Evolutionary conservation across 2,797 vertebrate genomes (phyloP).

Genomic region (Euphonia xanthogaster): DNA sequence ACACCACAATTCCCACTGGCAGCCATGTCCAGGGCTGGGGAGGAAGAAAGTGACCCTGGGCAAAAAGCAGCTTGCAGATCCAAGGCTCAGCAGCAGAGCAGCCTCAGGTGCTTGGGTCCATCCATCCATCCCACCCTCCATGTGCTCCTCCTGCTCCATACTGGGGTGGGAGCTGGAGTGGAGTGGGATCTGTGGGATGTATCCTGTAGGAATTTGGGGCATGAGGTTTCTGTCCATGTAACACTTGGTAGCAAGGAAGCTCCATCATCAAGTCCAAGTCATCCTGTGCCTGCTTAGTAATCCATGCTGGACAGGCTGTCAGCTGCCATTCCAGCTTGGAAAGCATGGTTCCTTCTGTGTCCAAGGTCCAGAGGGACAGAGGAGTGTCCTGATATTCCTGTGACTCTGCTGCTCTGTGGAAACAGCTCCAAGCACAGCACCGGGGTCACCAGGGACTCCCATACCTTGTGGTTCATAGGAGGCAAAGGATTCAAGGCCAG

Average conservation of each 20-base stretch:
- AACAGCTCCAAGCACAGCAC: background rate
- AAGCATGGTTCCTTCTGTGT: fast-evolving
- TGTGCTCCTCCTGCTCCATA: fast-evolving
- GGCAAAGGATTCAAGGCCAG: background rate
- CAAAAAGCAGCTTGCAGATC: background rate
- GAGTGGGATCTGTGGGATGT: background rate
- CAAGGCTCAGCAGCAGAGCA: background rate
- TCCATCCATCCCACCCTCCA: fast-evolving
- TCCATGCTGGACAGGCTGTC: fast-evolving
- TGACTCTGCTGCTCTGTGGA: background rate
- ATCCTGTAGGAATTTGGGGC: background rate
- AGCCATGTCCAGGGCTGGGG: background rate
- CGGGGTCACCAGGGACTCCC: background rate
- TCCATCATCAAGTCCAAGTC: fast-evolving
- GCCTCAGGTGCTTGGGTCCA: background rate
- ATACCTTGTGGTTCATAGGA: background rate
- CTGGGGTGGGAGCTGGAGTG: background rate
- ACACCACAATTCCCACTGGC: background rate
- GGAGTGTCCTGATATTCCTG: background rate
- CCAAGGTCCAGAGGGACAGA: background rate
- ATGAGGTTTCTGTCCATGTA: background rate
- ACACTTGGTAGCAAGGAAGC: background rate
- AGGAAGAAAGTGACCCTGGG: background rate
- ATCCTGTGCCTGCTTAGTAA: background rate
- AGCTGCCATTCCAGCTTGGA: background rate